A percentile compares a stretch with the other conserved stretches of the same genome.
phyloP scores from a whole-genome alignment of 2,888 invertebrate genomes.

The Tricholauxania praeusta region DNA sequence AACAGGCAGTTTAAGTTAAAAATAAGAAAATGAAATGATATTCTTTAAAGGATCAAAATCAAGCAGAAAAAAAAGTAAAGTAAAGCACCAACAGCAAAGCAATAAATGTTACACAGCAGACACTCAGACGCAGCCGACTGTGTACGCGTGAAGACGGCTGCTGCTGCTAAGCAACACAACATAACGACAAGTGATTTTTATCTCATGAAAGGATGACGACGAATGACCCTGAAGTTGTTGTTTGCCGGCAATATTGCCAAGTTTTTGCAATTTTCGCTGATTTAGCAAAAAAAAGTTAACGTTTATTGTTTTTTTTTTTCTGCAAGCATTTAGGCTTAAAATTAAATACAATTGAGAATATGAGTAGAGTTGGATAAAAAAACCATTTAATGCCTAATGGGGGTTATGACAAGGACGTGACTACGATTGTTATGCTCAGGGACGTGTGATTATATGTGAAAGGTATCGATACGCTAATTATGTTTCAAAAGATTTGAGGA shows the following conservation, averaged over 20 bases:
- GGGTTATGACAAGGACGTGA: too few relatives aligned
- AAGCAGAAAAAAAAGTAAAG: background rate
- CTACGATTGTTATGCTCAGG: too few relatives aligned
- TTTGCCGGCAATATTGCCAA: conserved; percentile 4
- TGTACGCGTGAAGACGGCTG: background rate
- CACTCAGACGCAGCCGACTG: background rate
- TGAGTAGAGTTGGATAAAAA: too few relatives aligned
- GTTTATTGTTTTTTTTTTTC: background rate
- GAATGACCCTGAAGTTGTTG: conserved; percentile 34
- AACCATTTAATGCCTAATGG: too few relatives aligned
- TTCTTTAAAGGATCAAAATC: conserved; percentile 18
- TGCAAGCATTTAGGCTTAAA: background rate
- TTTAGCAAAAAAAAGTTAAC: conserved; percentile 8
- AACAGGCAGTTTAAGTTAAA: background rate
- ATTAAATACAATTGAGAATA: too few relatives aligned
- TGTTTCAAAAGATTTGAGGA: too few relatives aligned
- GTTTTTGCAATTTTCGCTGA: conserved; percentile 17
- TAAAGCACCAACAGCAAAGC: conserved; percentile 2
- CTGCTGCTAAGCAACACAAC: conserved; percentile 3
- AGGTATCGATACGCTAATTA: too few relatives aligned
- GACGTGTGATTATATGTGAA: too few relatives aligned
- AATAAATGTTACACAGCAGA: background rate
- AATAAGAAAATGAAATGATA: conserved; percentile 5
- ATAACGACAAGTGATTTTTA: conserved; percentile 41
- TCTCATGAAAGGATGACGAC: conserved; percentile 21